These are phyloP conservation scores for Ornithorhynchus anatinus DNA, from an alignment of 2,113 vertebrate species.

Conservation along the genomic window DNA sequence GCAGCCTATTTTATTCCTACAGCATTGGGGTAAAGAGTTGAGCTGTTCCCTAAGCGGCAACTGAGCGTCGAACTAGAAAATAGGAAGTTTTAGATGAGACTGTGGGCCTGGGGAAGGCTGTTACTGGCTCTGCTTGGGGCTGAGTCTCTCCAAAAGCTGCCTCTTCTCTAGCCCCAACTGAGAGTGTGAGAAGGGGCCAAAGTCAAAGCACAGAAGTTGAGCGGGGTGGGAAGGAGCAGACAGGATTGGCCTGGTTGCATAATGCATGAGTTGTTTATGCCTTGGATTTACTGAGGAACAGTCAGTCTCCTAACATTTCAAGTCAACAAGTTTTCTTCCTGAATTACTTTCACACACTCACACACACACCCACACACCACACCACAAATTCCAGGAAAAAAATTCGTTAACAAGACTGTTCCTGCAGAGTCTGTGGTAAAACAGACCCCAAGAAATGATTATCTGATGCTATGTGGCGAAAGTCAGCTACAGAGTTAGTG, in stretches of 20 bases:
- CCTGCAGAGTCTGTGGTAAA: neutral
- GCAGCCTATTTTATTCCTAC: no score
- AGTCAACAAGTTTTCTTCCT: conserved; percentile 1
- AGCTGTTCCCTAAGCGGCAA: no score
- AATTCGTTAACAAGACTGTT: neutral
- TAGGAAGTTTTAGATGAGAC: no score
- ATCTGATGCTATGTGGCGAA: neutral
- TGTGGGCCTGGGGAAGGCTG: no score
- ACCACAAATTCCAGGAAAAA: neutral
- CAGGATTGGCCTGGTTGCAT: conserved; percentile 20
- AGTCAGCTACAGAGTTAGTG: no score
- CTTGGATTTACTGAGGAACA: conserved; percentile 13
- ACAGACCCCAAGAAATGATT: neutral
- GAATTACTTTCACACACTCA: neutral
- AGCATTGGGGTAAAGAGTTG: no score
- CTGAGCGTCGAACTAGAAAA: no score
- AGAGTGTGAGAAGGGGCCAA: conserved; percentile 17
- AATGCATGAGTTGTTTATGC: conserved; percentile 42
- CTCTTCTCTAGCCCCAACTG: neutral
- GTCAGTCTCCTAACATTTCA: neutral
- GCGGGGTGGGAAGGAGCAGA: neutral
- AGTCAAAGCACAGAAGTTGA: no score
- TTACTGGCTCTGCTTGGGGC: no score
- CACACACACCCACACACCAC: neutral
- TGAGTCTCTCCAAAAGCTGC: no score